These are phyloP conservation scores for Yponomeuta cagnagella DNA, from an alignment of 2,888 invertebrate species.

Conservation along the genomic window DNA sequence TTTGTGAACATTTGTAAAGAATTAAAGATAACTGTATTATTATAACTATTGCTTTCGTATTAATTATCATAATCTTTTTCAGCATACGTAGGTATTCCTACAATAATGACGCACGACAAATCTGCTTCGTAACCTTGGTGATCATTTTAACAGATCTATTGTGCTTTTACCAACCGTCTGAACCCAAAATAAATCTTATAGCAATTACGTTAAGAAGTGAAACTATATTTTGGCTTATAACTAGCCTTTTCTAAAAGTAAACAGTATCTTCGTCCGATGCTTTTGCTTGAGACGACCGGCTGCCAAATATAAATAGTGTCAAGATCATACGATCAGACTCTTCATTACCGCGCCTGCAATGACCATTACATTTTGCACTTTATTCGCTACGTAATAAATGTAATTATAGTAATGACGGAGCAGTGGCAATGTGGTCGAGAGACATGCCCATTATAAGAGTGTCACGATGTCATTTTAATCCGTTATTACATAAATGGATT, in stretches of 20 bases:
- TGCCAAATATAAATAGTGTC: constrained; percentile 43
- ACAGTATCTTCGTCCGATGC: not conserved
- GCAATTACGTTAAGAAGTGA: not conserved
- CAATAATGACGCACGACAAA: no score
- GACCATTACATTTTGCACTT: not conserved
- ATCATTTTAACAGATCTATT: not conserved
- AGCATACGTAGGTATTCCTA: no score
- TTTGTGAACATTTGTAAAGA: no score
- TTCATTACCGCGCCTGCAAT: not conserved
- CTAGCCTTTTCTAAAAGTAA: not conserved
- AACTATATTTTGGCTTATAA: not conserved
- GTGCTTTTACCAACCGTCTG: not conserved
- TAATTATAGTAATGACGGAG: not conserved
- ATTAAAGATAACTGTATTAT: no score
- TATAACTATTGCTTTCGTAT: no score
- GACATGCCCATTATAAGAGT: not conserved
- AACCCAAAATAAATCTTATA: not conserved
- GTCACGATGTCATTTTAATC: constrained; percentile 7
- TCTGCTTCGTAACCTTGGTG: not conserved
- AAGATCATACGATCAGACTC: constrained; percentile 19
- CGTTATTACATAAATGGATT: constrained; percentile 3
- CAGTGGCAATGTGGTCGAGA: not conserved
- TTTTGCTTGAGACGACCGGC: constrained; percentile 21
- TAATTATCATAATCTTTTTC: no score
- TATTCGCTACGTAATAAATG: not conserved